phyloP scores from a whole-genome alignment of 2,888 invertebrate genomes.

The Synanthedon vespiformis region DNA sequence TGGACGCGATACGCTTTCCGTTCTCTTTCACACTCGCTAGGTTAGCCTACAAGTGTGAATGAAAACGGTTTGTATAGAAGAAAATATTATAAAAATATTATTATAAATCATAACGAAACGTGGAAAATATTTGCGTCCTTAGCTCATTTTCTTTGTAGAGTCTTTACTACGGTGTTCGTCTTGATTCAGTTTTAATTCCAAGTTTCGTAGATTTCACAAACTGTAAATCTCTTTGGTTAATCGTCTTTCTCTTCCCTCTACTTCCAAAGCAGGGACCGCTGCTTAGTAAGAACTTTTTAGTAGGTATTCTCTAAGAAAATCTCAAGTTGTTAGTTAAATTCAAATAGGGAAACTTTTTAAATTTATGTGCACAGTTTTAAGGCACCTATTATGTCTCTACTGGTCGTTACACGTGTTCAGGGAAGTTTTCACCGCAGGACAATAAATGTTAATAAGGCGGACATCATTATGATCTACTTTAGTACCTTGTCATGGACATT shows the following conservation, averaged over 20 bases:
- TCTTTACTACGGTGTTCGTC: background rate
- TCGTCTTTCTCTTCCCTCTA: background rate
- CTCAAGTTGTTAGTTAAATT: constrained; percentile 63
- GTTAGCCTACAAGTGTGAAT: no score
- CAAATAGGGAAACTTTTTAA: constrained; percentile 63
- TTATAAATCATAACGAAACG: no score
- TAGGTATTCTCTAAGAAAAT: constrained; percentile 46
- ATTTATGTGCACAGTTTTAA: constrained; percentile 60
- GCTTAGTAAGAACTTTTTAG: constrained; percentile 43
- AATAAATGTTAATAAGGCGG: constrained; percentile 8
- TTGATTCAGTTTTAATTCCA: background rate
- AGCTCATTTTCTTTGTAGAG: no score
- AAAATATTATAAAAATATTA: no score
- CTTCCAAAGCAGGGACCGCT: constrained; percentile 8
- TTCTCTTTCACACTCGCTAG: no score
- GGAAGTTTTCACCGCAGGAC: constrained; percentile 11
- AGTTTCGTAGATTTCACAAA: background rate
- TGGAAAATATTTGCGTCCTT: no score
- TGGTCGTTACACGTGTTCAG: constrained; percentile 28
- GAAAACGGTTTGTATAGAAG: no score
- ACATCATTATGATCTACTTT: background rate
- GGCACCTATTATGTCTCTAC: constrained; percentile 47
- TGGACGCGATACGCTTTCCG: no score
- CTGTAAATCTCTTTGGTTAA: constrained; percentile 2
- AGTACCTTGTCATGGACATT: background rate